phyloP scores from a whole-genome alignment of 1,140 invertebrate species.

The Pseudomyrmex dendroicus region DNA sequence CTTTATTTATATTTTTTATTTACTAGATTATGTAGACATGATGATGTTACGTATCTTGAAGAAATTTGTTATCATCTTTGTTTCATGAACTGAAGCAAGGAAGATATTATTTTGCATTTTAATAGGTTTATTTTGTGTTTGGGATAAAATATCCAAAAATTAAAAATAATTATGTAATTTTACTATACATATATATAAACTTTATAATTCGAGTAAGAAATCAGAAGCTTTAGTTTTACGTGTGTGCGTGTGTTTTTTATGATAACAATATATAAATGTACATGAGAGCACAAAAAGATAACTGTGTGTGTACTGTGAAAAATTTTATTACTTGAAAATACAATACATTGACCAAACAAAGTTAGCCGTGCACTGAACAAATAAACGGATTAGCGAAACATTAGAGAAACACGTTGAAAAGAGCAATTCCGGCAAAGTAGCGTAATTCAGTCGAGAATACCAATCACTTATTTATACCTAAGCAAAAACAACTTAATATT shows the following conservation, averaged over 20 bases:
- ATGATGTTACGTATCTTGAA: too few species aligned
- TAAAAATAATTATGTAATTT: too few species aligned
- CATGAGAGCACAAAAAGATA: too few species aligned
- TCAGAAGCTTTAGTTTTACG: not conserved
- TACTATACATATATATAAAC: too few species aligned
- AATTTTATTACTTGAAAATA: not conserved
- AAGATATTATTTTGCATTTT: too few species aligned
- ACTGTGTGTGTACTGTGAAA: not conserved
- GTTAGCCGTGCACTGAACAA: slow-evolving; percentile 2
- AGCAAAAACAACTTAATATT: slow-evolving; percentile 22
- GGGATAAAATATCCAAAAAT: too few species aligned
- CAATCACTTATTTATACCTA: slow-evolving; percentile 17
- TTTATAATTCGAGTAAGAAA: not conserved
- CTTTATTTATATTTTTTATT: too few species aligned
- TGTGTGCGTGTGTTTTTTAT: not conserved
- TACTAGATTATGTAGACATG: too few species aligned
- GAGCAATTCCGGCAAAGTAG: not conserved
- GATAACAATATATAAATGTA: not conserved
- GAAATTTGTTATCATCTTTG: too few species aligned
- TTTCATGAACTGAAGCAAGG: too few species aligned
- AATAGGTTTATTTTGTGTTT: too few species aligned
- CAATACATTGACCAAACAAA: not conserved
- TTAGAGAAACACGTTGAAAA: not conserved
- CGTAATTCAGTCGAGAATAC: not conserved
- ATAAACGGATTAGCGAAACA: not conserved